Evolutionary conservation across 2,888 invertebrate genomes (phyloP).

Genomic region (Heliconius charithonia): DNA sequence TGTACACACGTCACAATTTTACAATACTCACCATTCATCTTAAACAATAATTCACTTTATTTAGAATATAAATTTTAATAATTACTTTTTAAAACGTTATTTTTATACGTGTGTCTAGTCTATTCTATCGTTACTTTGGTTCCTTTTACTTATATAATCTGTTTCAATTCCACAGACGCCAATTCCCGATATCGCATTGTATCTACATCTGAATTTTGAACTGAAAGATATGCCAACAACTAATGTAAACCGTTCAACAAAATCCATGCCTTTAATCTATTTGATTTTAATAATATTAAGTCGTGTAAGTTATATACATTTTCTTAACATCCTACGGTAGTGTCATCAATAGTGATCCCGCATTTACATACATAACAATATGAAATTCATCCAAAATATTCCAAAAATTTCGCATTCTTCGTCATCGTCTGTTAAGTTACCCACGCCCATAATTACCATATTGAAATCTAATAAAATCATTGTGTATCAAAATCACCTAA

Average conservation of each 20-base stretch:
- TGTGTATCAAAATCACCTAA: conserved; percentile 46
- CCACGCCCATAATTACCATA: conserved; percentile 20
- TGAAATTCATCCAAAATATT: conserved; percentile 36
- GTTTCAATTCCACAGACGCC: conserved; percentile 76
- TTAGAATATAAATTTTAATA: conserved; percentile 38
- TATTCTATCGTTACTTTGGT: conserved; percentile 69
- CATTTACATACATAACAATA: conserved; percentile 67
- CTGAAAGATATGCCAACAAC: conserved; percentile 44
- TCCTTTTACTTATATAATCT: conserved; percentile 69
- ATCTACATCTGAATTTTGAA: conserved; percentile 44
- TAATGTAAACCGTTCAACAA: conserved; percentile 39
- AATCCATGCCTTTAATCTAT: conserved; percentile 55
- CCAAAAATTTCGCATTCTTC: conserved; percentile 14
- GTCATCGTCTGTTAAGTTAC: background rate
- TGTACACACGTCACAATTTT: conserved; percentile 32
- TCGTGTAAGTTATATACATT: conserved; percentile 72
- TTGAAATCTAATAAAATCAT: conserved; percentile 43
- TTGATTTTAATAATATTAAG: conserved; percentile 67
- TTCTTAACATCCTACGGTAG: conserved; percentile 61
- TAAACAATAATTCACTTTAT: conserved; percentile 38
- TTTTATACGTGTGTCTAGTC: conserved; percentile 44
- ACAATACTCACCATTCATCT: conserved; percentile 32
- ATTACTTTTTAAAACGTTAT: conserved; percentile 39
- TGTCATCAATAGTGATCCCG: conserved; percentile 74
- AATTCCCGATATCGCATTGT: conserved; percentile 65